Base-by-base conservation (phyloP, 1,140 invertebrate genomes). In the Epicauta chinensis region DNA sequence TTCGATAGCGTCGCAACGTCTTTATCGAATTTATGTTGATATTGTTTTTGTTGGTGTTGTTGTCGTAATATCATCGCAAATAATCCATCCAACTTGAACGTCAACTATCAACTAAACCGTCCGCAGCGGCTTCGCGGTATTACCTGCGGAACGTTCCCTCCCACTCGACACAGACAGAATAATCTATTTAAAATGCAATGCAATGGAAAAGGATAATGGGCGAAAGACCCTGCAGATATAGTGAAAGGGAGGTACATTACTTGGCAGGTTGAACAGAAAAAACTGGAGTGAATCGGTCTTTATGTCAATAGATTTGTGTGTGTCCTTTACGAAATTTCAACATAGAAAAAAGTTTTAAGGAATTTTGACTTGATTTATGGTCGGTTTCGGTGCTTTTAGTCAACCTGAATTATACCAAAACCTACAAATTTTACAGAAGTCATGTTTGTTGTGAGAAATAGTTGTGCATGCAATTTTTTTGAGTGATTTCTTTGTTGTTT, bases 231-330 rank as follows among this genome's bases (percentile, higher is more conserved):
- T 41, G 35, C 6, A 55, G 53, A 34, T 58, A 47, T 57, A 59
- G 59, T 61, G 59, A 61, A 61, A 61, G 59, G 56, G 54, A 61
- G 50, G 46, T 49, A 29, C 42, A 51, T 55, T 32, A 44, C 50
- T 41, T 51, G 50, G 46, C 46, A 49, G 44, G n/a, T n/a, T n/a
- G n/a, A n/a, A n/a, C n/a, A n/a, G n/a, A n/a, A n/a, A 60, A 54
- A 60, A 60, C 43, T 60, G 39, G 55, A 51, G 51, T 56, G 54
- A 48, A 16, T 15, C 36, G 14, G 16, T 15, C 14, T 38, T 38
- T 38, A 14, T 15, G 16, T 38, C 16, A 35, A 35, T 13, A 11
- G 14, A 14, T 15, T 38, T 38, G 11, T 16, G 10, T 2, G 7
- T 16, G 16, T 38, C 9, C 13, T 11, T n/a, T 38, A 13, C 36